These are phyloP conservation scores for Grammomys dolichurus DNA, from an alignment of 2,113 vertebrate species.

Conservation along the genomic window DNA sequence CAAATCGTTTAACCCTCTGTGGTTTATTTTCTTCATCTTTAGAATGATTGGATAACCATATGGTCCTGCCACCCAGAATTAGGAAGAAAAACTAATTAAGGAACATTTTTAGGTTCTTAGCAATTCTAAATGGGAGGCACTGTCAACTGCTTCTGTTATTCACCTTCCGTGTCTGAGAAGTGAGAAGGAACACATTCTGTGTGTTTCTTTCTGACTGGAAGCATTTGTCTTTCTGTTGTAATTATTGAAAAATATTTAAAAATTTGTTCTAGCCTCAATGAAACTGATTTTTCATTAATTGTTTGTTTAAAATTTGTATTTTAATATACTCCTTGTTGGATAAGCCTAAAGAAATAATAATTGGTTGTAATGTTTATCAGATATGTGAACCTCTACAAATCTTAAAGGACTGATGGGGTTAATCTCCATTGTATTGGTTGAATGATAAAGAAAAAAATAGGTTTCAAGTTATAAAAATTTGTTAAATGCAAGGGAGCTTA, in stretches of 20 bases:
- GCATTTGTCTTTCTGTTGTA: constrained; percentile 57
- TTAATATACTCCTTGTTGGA: not conserved
- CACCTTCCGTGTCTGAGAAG: constrained; percentile 42
- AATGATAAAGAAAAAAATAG: constrained; percentile 8
- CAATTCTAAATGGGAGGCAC: constrained; percentile 57
- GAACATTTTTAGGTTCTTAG: constrained; percentile 51
- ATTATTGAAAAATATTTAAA: constrained; percentile 45
- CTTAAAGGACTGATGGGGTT: constrained; percentile 3
- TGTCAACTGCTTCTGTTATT: constrained; percentile 53
- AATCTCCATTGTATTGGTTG: not conserved
- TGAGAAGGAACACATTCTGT: constrained; percentile 53
- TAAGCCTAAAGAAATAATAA: constrained; percentile 25
- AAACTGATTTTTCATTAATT: constrained; percentile 32
- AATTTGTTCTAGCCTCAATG: constrained; percentile 21
- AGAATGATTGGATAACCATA: constrained; percentile 69
- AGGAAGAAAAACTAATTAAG: constrained; percentile 70
- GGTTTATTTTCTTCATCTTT: constrained; percentile 68
- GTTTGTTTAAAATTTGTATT: constrained; percentile 11
- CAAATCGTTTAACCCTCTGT: constrained; percentile 63
- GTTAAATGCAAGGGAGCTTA: not conserved
- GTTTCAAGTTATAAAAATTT: not conserved
- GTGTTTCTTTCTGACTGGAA: constrained; percentile 24
- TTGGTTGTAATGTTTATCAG: constrained; percentile 19
- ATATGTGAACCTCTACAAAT: constrained; percentile 33
- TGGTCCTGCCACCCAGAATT: constrained; percentile 59